Conservation (phyloP, 2,888 invertebrate species). For the Eugnorisma glareosa region DNA sequence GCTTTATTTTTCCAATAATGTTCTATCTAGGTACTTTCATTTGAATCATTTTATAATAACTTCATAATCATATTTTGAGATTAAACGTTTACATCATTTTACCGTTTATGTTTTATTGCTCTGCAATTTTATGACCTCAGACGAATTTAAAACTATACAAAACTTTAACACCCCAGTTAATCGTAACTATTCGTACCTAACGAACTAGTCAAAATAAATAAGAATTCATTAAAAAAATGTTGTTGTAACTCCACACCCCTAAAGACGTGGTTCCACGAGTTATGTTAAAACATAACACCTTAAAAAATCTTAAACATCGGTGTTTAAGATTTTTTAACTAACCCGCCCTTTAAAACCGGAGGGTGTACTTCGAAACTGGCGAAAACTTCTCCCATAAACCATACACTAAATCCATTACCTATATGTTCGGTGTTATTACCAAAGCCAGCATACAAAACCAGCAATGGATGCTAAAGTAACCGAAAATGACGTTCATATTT, state of each 20-base stretch:
- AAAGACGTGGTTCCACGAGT: conserved; percentile 65
- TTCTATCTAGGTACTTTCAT: neutral
- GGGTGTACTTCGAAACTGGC: neutral
- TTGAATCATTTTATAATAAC: neutral
- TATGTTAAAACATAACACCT: conserved; percentile 65
- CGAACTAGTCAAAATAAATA: conserved; percentile 60
- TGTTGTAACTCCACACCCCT: conserved; percentile 53
- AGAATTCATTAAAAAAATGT: conserved; percentile 39
- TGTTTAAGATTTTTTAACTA: no score
- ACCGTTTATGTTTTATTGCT: conserved; percentile 21
- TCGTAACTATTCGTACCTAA: conserved; percentile 55
- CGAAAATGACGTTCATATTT: neutral
- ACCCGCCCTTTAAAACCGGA: conserved; percentile 48
- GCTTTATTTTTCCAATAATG: neutral
- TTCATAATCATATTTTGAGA: neutral
- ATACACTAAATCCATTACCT: conserved; percentile 16
- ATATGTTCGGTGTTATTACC: neutral
- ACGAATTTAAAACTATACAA: conserved; percentile 42
- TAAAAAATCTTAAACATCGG: conserved; percentile 77
- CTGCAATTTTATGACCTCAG: conserved; percentile 17
- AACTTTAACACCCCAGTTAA: conserved; percentile 39
- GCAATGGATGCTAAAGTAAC: neutral
- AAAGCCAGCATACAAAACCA: neutral
- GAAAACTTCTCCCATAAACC: neutral
- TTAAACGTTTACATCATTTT: neutral